Evolutionary conservation across 2,888 invertebrate genomes (phyloP).

Genomic region (Oscheius sp.): DNA sequence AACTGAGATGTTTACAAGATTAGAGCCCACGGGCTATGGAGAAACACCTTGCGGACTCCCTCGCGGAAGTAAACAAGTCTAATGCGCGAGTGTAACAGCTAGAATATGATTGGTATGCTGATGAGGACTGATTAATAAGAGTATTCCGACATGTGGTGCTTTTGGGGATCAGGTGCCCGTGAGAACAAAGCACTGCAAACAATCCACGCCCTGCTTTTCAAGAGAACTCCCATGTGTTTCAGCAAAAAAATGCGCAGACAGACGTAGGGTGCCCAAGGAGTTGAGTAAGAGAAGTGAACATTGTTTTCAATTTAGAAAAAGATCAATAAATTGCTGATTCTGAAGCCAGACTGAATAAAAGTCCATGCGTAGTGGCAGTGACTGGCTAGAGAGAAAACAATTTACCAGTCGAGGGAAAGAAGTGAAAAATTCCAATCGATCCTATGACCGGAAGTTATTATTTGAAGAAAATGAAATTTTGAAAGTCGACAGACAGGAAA

Average conservation of each 20-base stretch:
- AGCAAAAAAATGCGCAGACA: background rate
- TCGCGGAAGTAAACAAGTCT: background rate
- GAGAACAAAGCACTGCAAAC: constrained; percentile 29
- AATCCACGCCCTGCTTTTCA: constrained; percentile 26
- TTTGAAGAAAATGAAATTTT: background rate
- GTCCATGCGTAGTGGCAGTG: too few relatives aligned
- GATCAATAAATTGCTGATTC: background rate
- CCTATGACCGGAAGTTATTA: too few relatives aligned
- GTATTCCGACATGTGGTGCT: constrained; percentile 14
- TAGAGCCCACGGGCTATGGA: too few relatives aligned
- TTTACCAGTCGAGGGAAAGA: too few relatives aligned
- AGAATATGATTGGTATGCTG: background rate
- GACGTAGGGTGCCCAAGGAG: too few relatives aligned
- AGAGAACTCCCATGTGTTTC: constrained; percentile 27
- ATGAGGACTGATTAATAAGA: constrained; percentile 11
- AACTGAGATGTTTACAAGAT: too few relatives aligned
- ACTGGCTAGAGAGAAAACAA: too few relatives aligned
- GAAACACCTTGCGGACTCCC: background rate
- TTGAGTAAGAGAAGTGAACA: too few relatives aligned
- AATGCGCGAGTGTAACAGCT: background rate
- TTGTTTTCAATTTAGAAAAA: background rate
- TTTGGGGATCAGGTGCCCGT: constrained; percentile 28
- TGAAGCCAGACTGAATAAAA: too few relatives aligned
- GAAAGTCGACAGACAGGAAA: background rate
- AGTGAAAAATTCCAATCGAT: too few relatives aligned